A percentile compares a stretch with the other conserved stretches of the same genome.
Evolutionary conservation across 1,140 invertebrate species (phyloP).

Genomic region (Ditylenchus dipsaci): DNA sequence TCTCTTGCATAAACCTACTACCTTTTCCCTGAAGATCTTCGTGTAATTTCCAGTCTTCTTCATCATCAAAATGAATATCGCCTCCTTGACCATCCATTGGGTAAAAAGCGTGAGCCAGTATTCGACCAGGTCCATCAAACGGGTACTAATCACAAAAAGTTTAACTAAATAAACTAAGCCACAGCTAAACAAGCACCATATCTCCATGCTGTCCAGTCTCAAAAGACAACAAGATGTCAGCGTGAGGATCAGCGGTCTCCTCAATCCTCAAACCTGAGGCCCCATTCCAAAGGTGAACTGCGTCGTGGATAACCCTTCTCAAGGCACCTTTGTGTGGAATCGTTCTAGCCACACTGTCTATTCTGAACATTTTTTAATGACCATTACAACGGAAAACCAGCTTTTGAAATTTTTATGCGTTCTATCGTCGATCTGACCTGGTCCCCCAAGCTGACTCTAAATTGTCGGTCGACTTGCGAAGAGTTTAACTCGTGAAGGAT

Average conservation of each 20-base stretch:
- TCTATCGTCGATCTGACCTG: not conserved
- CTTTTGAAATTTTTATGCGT: too few species aligned
- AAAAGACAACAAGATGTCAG: slow-evolving; percentile 8
- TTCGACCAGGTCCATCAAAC: slow-evolving; percentile 1
- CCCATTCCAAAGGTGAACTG: slow-evolving; percentile 1
- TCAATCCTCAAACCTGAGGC: not conserved
- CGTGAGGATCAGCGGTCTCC: not conserved
- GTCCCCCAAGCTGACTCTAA: too few species aligned
- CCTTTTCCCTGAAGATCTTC: not conserved
- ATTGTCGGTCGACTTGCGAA: too few species aligned
- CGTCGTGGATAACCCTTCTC: not conserved
- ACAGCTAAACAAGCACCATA: too few species aligned
- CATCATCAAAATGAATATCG: slow-evolving; percentile 8
- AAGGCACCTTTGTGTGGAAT: slow-evolving; percentile 2
- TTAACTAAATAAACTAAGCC: too few species aligned
- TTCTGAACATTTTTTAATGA: not conserved
- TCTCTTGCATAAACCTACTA: too few species aligned
- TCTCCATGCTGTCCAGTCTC: slow-evolving; percentile 5
- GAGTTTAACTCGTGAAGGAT: too few species aligned
- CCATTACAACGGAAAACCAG: too few species aligned
- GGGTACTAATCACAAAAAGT: not conserved
- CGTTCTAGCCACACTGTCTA: not conserved
- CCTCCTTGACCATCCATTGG: slow-evolving; percentile 3
- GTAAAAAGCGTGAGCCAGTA: slow-evolving; percentile 10
- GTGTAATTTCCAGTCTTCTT: not conserved